A percentile compares a stretch with the other conserved stretches of the same genome.
Evolutionary conservation across 2,113 vertebrate genomes (phyloP).

Genomic region (Bungarus multicinctus): DNA sequence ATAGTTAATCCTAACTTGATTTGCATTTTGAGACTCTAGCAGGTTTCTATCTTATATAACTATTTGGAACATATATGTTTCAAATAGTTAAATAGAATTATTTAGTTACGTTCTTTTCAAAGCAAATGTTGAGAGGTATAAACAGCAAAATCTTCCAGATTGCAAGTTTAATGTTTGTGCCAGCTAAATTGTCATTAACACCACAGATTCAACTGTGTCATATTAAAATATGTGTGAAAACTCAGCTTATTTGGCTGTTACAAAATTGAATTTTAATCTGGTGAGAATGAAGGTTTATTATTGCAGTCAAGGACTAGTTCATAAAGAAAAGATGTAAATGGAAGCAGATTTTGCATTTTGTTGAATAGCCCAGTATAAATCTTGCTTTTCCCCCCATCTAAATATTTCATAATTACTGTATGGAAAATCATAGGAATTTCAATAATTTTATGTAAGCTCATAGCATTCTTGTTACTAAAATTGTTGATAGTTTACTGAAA

Average conservation of each 20-base stretch:
- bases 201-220: slow-evolving; percentile 38
- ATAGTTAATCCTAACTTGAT: slow-evolving; percentile 16
- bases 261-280: background rate
- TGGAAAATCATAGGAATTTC: background rate
- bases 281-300: background rate
- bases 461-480: slow-evolving; percentile 2
- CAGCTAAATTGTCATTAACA: slow-evolving; percentile 53
- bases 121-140: slow-evolving; percentile 67
- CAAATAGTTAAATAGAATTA: background rate
- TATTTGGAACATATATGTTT: slow-evolving; percentile 1
- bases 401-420: background rate
- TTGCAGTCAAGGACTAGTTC: background rate
- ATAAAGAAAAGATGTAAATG: background rate
- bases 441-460: background rate
- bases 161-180: slow-evolving; percentile 16
- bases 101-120: background rate
- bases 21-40: slow-evolving; percentile 34
- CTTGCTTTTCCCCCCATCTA: background rate
- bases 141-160: slow-evolving; percentile 42
- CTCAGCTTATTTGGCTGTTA: background rate
- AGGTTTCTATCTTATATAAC: background rate
- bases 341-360: background rate
- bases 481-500: slow-evolving; percentile 32
- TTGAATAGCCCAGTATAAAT: background rate
- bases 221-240: slow-evolving; percentile 5